phyloP scores from a whole-genome alignment of 1,140 invertebrate genomes.

The Diabrotica undecimpunctata region DNA sequence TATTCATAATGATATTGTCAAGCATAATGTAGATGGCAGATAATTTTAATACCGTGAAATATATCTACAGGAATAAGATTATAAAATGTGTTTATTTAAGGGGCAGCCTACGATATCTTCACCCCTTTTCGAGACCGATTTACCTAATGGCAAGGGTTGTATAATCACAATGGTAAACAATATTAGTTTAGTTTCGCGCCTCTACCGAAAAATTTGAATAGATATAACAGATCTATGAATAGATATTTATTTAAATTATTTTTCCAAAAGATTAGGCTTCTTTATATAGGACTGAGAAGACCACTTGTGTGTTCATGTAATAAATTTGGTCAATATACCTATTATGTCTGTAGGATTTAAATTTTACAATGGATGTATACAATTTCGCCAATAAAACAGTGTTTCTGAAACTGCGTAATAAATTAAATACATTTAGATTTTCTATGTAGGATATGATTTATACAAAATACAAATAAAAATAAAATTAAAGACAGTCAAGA shows the following conservation, averaged over 20 bases:
- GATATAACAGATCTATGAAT: background rate
- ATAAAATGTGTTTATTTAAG: conserved; percentile 7
- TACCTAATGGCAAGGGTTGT: conserved; percentile 13
- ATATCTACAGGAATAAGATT: conserved; percentile 9
- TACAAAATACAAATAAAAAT: too few species aligned
- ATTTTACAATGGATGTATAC: too few species aligned
- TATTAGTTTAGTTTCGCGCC: background rate
- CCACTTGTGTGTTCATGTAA: too few species aligned
- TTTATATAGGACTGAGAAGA: too few species aligned
- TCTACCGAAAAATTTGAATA: background rate
- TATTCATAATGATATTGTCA: conserved; percentile 3
- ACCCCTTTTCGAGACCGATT: conserved; percentile 6
- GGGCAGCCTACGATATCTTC: background rate
- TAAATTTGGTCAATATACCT: too few species aligned
- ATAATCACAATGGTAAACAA: conserved; percentile 13
- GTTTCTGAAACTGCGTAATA: too few species aligned
- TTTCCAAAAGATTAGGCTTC: too few species aligned
- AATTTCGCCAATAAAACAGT: too few species aligned
- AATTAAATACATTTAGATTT: too few species aligned
- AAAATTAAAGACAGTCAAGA: too few species aligned
- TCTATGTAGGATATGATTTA: too few species aligned
- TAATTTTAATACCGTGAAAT: conserved; percentile 15
- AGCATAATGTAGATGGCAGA: conserved; percentile 7
- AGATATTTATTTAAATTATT: background rate
- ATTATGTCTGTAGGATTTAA: too few species aligned